Percentiles rank a stretch among this genome's conserved stretches.
These are phyloP conservation scores for Hoplostethus mediterraneus DNA, from an alignment of 2,797 vertebrate genomes.

Conservation along the genomic window DNA sequence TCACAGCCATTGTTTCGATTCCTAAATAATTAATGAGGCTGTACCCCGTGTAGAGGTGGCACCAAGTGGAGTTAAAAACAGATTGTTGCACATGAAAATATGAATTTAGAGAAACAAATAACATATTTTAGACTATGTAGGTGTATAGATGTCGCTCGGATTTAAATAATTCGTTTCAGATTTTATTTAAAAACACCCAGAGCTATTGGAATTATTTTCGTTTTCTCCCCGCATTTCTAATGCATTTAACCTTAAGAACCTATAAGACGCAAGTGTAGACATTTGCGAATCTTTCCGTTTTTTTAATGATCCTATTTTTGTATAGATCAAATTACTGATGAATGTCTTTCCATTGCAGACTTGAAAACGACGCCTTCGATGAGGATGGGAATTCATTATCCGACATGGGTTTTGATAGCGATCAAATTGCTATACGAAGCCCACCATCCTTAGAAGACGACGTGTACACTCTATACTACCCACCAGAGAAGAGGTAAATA, in stretches of 20 bases:
- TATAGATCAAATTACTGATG: slow-evolving; percentile 46
- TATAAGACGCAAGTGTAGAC: slow-evolving; percentile 38
- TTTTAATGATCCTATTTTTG: slow-evolving; percentile 38
- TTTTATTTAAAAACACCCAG: slow-evolving; percentile 9
- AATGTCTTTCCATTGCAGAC: slow-evolving; percentile 72
- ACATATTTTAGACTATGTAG: not conserved
- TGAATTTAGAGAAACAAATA: not conserved
- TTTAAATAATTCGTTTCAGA: slow-evolving; percentile 36
- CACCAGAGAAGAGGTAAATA: slow-evolving; percentile 91
- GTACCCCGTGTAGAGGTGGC: slow-evolving; percentile 4
- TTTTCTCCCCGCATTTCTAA: slow-evolving; percentile 5
- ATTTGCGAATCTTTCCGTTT: slow-evolving; percentile 57
- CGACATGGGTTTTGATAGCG: slow-evolving; percentile 90
- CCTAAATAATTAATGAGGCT: slow-evolving; percentile 72
- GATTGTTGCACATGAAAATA: slow-evolving; percentile 2
- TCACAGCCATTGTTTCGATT: slow-evolving; percentile 65
- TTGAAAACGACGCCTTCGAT: slow-evolving; percentile 93
- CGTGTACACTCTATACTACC: slow-evolving; percentile 90
- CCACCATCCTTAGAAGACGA: slow-evolving; percentile 90
- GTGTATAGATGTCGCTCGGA: not conserved
- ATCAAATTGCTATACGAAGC: slow-evolving; percentile 89
- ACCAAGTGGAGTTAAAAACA: slow-evolving; percentile 21
- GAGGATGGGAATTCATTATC: slow-evolving; percentile 91
- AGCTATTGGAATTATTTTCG: not conserved
- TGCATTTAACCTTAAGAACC: slow-evolving; percentile 32